Evolutionary conservation across 2,113 vertebrate genomes (phyloP).

Genomic region (Arizona elegans): DNA sequence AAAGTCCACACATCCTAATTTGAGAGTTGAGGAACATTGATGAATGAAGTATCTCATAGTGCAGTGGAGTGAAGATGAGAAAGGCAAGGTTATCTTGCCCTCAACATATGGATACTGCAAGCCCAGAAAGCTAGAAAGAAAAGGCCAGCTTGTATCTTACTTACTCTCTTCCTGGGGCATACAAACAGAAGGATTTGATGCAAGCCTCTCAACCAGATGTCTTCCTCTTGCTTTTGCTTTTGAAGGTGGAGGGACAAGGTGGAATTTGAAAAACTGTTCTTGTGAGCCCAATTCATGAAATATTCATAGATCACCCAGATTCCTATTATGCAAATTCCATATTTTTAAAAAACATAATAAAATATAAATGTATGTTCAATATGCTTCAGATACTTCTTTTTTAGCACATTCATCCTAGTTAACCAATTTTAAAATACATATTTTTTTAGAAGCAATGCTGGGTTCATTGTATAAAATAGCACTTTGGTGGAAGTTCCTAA

Average conservation of each 20-base stretch:
- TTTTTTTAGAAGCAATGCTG: not conserved
- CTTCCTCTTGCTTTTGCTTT: not conserved
- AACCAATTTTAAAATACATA: not conserved
- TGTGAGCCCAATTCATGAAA: not conserved
- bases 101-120: not conserved
- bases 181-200: not conserved
- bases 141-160: not conserved
- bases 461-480: not conserved
- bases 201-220: not conserved
- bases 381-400: not conserved
- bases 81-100: not conserved
- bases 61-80: not conserved
- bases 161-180: not conserved
- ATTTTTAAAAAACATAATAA: not conserved
- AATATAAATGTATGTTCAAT: not conserved
- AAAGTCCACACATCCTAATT: not conserved
- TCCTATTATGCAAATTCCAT: too few species aligned
- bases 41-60: not conserved
- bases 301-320: not conserved
- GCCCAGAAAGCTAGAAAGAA: not conserved
- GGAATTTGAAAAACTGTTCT: not conserved
- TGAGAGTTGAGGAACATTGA: not conserved
- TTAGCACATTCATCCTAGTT: not conserved
- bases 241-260: not conserved
- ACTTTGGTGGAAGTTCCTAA: not conserved